Evolutionary conservation across 2,888 invertebrate species (phyloP), one percentile per base, ranked within the genome.

Genomic region (Lagria hirta): DNA sequence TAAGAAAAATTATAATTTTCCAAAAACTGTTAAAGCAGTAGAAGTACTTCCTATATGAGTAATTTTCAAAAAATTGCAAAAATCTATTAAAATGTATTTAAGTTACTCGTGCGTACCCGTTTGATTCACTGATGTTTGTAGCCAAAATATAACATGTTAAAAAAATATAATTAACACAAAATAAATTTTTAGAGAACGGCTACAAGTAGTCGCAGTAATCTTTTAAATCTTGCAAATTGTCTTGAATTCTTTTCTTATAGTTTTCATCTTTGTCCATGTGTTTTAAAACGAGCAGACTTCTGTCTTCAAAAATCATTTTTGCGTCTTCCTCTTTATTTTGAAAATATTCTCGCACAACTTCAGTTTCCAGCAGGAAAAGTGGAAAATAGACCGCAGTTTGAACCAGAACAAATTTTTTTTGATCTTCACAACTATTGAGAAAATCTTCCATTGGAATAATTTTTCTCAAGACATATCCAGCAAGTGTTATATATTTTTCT

Each of bases 381-480:
- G 66, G 68, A 49, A 61, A 57, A 49, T 64, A 65, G 14, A 55
- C 55, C 1, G 59, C 66, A 3, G 61, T 52, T 41, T 62, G 58
- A 4, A 65, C 41, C 34, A 66, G 52, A 2, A 60, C 66, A 43
- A 65, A 64, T 4, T 58, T 28, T 48, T 64, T 67, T 23, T 64
- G 60, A 29, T 65, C 59, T 48, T 66, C 63, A 32, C 67, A 66
- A 29, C 66, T 69, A 4, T 59, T 50, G 35, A 68, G 27, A 45
- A 69, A 69, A 8, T 64, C 55, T 2, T 50, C 38, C 30, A 64
- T 64, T 1, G 60, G 48, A 17, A 68, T 49, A 10, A 68, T 51
- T 10, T 49, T 37, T 3, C 47, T 38, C 10, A 62, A 36, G 29
- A 57, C 38, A n/a, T 49, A 55, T 3, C 58, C 63, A 15, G 49